These are phyloP conservation scores for Hermaeophaga mercurialis DNA, from an alignment of 2,888 invertebrate species.

Conservation along the genomic window DNA sequence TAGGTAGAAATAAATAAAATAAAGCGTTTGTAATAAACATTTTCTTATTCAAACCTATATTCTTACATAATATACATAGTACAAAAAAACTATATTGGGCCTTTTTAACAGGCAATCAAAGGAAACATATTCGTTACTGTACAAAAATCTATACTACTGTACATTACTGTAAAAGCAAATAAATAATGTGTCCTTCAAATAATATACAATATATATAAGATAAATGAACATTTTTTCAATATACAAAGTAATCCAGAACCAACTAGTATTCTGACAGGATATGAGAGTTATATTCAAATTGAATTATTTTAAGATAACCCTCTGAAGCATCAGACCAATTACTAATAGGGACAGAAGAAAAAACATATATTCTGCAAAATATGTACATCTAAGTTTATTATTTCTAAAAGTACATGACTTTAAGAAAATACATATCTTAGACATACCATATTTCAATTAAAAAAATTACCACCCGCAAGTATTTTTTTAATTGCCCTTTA, in stretches of 20 bases:
- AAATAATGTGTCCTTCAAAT: constrained; percentile 56
- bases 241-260: constrained; percentile 43
- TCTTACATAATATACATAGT: constrained; percentile 86
- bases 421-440: too few relatives aligned
- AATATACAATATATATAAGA: constrained; percentile 51
- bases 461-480: too few relatives aligned
- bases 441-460: too few relatives aligned
- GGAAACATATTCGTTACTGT: constrained; percentile 55
- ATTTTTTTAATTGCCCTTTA: too few relatives aligned
- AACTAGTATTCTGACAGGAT: constrained; percentile 15
- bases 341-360: too few relatives aligned
- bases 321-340: background rate
- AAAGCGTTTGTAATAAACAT: constrained; percentile 54
- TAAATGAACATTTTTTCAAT: constrained; percentile 47
- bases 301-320: background rate
- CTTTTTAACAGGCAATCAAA: constrained; percentile 47
- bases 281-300: background rate
- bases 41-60: constrained; percentile 73
- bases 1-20: constrained; percentile 6
- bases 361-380: too few relatives aligned
- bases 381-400: background rate
- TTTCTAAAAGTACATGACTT: background rate
- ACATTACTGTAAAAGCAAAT: constrained; percentile 58
- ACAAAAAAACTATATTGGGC: constrained; percentile 70
- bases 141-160: constrained; percentile 59